Percentiles rank a stretch among this genome's conserved stretches.
These are phyloP conservation scores for Deroplatys truncata DNA, from an alignment of 2,888 invertebrate genomes.

Conservation along the genomic window DNA sequence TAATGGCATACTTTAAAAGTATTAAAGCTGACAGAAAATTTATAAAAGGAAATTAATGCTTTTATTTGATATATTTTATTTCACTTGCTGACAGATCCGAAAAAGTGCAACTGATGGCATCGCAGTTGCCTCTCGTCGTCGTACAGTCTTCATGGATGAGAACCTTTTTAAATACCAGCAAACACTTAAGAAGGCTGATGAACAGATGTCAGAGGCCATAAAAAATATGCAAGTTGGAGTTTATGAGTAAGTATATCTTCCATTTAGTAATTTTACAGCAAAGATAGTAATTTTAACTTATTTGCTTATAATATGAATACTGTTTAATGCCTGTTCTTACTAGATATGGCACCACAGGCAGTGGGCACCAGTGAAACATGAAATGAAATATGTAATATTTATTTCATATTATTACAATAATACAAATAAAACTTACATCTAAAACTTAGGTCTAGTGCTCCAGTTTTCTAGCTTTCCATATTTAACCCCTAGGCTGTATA, in stretches of 20 bases:
- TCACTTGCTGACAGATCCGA: not conserved
- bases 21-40: not conserved
- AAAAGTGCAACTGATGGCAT: not conserved
- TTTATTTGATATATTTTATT: not conserved
- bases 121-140: constrained; percentile 24
- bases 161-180: constrained; percentile 61
- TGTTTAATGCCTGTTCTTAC: no score
- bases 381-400: no score
- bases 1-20: not conserved
- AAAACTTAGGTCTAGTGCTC: no score
- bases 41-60: not conserved
- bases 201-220: constrained; percentile 75
- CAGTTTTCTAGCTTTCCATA: no score
- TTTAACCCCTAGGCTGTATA: no score
- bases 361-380: no score
- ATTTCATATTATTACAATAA: no score
- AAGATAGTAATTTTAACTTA: no score
- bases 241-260: constrained; percentile 55
- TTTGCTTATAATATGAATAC: no score
- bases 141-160: constrained; percentile 65
- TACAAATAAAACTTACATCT: no score
- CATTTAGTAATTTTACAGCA: no score
- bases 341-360: no score
- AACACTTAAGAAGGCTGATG: constrained; percentile 63
- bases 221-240: constrained; percentile 81